These are phyloP conservation scores for Macroglossus sobrinus DNA, from an alignment of 2,113 vertebrate genomes.

Conservation along the genomic window DNA sequence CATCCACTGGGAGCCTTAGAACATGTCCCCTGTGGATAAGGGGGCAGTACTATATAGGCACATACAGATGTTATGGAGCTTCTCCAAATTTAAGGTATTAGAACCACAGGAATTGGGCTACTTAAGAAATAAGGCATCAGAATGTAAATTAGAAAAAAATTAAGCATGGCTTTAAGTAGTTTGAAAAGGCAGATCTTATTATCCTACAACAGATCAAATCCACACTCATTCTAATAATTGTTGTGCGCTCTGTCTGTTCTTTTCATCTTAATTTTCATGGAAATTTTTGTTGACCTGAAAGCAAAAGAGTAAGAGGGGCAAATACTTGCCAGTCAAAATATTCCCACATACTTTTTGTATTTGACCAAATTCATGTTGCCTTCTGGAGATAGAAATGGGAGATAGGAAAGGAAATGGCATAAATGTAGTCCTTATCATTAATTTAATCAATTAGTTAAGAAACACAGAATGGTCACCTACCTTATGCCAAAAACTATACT, in stretches of 20 bases:
- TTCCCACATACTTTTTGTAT: background rate
- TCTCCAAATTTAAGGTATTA: conserved; percentile 47
- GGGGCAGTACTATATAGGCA: background rate
- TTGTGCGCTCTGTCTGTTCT: background rate
- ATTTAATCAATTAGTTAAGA: background rate
- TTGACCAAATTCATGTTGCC: background rate
- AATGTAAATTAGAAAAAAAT: conserved; percentile 35
- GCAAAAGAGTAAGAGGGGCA: background rate
- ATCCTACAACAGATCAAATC: conserved; percentile 17
- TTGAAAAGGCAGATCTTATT: conserved; percentile 16
- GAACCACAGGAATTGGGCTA: conserved; percentile 7
- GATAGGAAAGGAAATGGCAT: background rate
- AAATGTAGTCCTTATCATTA: background rate
- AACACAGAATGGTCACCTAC: background rate
- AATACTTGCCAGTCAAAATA: background rate
- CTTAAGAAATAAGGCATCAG: conserved; percentile 41
- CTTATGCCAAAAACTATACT: background rate
- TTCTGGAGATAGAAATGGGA: background rate
- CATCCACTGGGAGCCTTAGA: background rate
- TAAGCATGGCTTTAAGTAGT: conserved; percentile 42
- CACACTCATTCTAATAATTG: background rate
- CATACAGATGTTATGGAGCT: background rate
- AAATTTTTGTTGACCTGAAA: conserved; percentile 20
- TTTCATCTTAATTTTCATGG: conserved; percentile 11
- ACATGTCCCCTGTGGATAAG: background rate